These are phyloP conservation scores for Colostygia pectinataria DNA, from an alignment of 2,888 invertebrate species.

Conservation along the genomic window DNA sequence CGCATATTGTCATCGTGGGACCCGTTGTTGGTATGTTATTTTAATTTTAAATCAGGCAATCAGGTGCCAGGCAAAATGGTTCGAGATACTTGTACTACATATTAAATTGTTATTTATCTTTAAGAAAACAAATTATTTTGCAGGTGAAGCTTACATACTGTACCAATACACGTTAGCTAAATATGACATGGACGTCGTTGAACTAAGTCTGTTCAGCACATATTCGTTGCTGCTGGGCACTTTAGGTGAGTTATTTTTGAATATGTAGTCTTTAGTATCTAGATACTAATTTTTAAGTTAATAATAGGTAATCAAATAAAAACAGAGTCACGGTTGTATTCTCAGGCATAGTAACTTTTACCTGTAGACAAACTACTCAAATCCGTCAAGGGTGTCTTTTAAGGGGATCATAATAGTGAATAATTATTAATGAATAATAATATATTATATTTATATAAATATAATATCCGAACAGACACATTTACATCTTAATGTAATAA, in stretches of 20 bases:
- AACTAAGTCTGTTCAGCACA: constrained; percentile 77
- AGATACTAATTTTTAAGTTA: no score
- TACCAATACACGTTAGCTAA: constrained; percentile 76
- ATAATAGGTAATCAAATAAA: no score
- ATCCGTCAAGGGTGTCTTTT: no score
- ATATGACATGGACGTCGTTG: constrained; percentile 78
- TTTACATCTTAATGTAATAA: constrained; percentile 11
- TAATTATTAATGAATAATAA: no score
- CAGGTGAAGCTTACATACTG: constrained; percentile 77
- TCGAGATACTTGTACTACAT: neutral
- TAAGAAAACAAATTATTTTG: constrained; percentile 31
- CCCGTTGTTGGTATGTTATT: constrained; percentile 66
- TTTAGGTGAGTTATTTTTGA: constrained; percentile 61
- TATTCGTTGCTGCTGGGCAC: constrained; percentile 75
- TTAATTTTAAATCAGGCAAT: constrained; percentile 15
- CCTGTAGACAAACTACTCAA: no score
- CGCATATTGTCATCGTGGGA: constrained; percentile 70
- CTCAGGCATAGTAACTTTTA: no score
- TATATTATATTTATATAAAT: no score
- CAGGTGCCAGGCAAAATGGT: neutral
- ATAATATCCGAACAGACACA: no score
- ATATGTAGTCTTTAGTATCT: no score
- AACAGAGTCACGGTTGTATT: no score
- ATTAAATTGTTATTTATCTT: constrained; percentile 1
- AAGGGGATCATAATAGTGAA: no score